Conservation (phyloP, 1,140 invertebrate genomes). For the Melipona quadrifasciata region DNA sequence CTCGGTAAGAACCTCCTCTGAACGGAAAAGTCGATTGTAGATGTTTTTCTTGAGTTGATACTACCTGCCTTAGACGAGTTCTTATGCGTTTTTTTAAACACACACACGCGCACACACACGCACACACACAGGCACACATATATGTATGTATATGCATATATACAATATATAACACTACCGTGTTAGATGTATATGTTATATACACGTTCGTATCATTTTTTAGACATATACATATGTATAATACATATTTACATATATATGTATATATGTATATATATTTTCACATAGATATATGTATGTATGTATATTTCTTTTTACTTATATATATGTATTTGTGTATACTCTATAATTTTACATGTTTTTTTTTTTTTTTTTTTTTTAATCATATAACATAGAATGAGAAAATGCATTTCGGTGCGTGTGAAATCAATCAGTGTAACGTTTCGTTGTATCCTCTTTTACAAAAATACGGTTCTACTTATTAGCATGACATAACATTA, state of each 20-base stretch:
- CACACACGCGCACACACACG: too few relatives aligned
- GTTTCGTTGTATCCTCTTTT: slow-evolving; percentile 34
- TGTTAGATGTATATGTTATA: background rate
- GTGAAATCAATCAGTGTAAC: slow-evolving; percentile 51
- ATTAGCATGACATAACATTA: background rate
- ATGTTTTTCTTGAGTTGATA: slow-evolving; percentile 58
- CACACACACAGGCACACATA: too few relatives aligned
- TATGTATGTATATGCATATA: too few relatives aligned
- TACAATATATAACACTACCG: too few relatives aligned
- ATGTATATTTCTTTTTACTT: background rate
- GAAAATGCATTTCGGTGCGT: slow-evolving; percentile 27
- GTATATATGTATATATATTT: background rate
- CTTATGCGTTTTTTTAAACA: slow-evolving; percentile 54
- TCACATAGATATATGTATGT: background rate
- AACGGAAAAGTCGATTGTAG: slow-evolving; percentile 65
- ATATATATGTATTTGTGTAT: too few relatives aligned
- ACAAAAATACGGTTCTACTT: slow-evolving; percentile 28
- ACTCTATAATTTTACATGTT: too few relatives aligned
- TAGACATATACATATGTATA: background rate
- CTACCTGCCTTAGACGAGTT: slow-evolving; percentile 65
- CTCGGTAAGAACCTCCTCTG: slow-evolving; percentile 63
- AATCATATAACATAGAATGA: slow-evolving; percentile 1
- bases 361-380: background rate
- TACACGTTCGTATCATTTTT: slow-evolving; percentile 30
- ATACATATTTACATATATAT: background rate